Conservation (phyloP, 2,888 invertebrate genomes). For the Junonia oenone region DNA sequence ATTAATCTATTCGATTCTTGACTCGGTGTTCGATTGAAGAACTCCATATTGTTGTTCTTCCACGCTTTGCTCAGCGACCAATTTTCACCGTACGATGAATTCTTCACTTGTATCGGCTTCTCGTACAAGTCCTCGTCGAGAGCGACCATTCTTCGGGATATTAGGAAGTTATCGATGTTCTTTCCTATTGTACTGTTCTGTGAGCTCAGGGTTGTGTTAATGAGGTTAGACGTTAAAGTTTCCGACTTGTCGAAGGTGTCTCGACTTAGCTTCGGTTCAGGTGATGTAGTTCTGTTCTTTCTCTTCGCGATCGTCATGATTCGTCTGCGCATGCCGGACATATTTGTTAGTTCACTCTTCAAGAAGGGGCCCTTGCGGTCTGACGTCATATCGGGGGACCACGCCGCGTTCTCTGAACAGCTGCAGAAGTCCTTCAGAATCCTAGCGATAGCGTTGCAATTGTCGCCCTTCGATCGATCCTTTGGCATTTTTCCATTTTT, state of each 20-base stretch:
- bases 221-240: conserved; percentile 58
- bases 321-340: conserved; percentile 67
- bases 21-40: conserved; percentile 52
- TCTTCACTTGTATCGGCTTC: conserved; percentile 58
- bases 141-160: conserved; percentile 61
- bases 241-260: conserved; percentile 43
- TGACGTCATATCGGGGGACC: conserved; percentile 73
- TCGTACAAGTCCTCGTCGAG: conserved; percentile 69
- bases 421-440: conserved; percentile 73
- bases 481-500: conserved; percentile 58
- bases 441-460: conserved; percentile 67
- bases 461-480: conserved; percentile 53
- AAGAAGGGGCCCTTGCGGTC: conserved; percentile 62
- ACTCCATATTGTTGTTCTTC: conserved; percentile 60
- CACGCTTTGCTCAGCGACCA: conserved; percentile 76
- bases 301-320: conserved; percentile 65
- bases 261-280: conserved; percentile 50
- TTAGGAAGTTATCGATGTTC: conserved; percentile 65
- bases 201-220: conserved; percentile 62
- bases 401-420: conserved; percentile 72
- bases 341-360: conserved; percentile 69
- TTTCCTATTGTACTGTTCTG: conserved; percentile 60
- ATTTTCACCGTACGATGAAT: conserved; percentile 66
- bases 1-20: conserved; percentile 45
- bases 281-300: conserved; percentile 47